Percentiles rank a stretch among this genome's conserved stretches.
Evolutionary conservation across 2,888 invertebrate genomes (phyloP).

Genomic region (Torymus aiolomorphi): DNA sequence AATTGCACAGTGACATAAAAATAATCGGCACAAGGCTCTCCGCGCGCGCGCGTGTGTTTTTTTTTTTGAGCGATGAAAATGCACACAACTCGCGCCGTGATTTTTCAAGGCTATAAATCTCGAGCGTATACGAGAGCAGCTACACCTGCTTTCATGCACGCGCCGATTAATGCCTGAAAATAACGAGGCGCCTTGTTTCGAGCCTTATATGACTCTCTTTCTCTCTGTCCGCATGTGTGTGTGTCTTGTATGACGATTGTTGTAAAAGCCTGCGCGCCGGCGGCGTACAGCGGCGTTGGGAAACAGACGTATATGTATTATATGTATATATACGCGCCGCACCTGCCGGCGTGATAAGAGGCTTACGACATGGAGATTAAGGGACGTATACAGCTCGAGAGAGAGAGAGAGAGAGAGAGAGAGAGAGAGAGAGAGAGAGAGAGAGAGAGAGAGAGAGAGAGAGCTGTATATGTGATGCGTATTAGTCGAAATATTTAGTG

Average conservation of each 20-base stretch:
- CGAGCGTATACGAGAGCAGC: not conserved
- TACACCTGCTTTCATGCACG: not conserved
- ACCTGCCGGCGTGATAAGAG: constrained; percentile 1
- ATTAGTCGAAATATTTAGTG: too few relatives aligned
- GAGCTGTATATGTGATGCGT: too few relatives aligned
- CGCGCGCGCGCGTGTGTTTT: not conserved
- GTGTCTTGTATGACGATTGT: too few relatives aligned
- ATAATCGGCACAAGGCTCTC: constrained; percentile 26
- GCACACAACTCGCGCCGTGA: not conserved
- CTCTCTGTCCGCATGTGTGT: too few relatives aligned
- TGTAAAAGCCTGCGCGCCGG: too few relatives aligned
- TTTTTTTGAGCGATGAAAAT: not conserved
- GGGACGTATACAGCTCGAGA: too few relatives aligned
- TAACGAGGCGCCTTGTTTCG: not conserved
- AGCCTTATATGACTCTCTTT: constrained; percentile 20
- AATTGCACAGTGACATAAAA: constrained; percentile 5
- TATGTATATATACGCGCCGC: not conserved
- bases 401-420: too few relatives aligned
- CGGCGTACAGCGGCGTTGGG: too few relatives aligned
- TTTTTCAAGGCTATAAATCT: constrained; percentile 43
- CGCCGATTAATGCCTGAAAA: constrained; percentile 15
- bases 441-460: too few relatives aligned
- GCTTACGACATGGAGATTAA: too few relatives aligned
- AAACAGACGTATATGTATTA: too few relatives aligned
- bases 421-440: too few relatives aligned